phyloP scores from a whole-genome alignment of 2,113 vertebrate genomes.

The Halcyon malimbica region DNA sequence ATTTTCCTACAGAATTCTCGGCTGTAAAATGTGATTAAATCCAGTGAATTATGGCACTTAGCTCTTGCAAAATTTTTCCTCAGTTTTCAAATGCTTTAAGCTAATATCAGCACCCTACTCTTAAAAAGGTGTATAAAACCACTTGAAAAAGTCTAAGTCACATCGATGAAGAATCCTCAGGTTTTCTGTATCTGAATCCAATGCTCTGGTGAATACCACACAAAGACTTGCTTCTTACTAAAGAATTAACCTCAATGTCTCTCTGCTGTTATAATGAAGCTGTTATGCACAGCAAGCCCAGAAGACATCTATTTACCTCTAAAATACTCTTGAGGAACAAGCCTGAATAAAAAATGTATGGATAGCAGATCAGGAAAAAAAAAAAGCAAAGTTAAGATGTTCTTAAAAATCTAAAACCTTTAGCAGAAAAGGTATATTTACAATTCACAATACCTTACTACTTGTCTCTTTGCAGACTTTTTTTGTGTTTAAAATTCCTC shows the following conservation, averaged over 20 bases:
- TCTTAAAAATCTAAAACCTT: neutral
- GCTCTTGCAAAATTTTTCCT: neutral
- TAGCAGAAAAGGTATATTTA: neutral
- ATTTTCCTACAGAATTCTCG: neutral
- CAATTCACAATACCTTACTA: neutral
- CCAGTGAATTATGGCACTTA: neutral
- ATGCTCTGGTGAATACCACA: neutral
- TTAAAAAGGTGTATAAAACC: neutral
- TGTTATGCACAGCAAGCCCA: neutral
- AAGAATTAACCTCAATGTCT: neutral
- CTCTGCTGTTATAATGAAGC: neutral
- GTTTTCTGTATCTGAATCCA: neutral
- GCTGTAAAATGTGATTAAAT: neutral
- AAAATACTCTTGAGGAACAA: neutral
- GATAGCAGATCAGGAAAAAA: neutral
- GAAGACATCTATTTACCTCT: neutral
- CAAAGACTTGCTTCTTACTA: neutral
- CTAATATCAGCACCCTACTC: neutral
- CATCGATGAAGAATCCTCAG: neutral
- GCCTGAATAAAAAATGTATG: neutral
- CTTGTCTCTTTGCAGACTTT: neutral
- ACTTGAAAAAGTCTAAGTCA: neutral
- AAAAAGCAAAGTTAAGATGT: neutral
- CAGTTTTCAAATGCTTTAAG: neutral
- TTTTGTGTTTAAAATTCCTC: neutral